phyloP scores from a whole-genome alignment of 2,113 vertebrate species.

The Syrmaticus mikado region DNA sequence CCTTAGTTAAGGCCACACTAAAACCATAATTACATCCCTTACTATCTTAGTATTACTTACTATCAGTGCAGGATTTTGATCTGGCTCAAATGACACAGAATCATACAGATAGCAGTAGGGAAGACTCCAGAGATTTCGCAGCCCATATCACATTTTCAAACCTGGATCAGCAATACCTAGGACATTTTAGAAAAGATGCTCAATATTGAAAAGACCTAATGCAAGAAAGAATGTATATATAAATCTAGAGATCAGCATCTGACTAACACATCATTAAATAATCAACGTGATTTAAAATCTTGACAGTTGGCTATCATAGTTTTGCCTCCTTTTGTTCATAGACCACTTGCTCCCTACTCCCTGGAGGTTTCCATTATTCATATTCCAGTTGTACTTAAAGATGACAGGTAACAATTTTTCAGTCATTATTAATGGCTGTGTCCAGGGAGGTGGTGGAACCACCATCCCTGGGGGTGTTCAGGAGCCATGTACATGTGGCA shows the following conservation, averaged over 20 bases:
- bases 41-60: neutral
- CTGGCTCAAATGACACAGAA: neutral
- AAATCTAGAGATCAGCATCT: neutral
- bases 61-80: neutral
- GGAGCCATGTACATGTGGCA: too few relatives aligned
- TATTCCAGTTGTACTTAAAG: neutral
- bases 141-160: neutral
- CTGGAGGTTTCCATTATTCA: neutral
- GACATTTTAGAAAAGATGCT: neutral
- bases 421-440: neutral
- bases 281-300: conserved; percentile 25
- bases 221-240: neutral
- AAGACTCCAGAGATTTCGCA: neutral
- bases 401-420: neutral
- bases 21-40: neutral
- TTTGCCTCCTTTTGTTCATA: neutral
- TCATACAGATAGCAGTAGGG: neutral
- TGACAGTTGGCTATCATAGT: neutral
- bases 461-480: too few relatives aligned
- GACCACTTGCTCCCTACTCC: neutral
- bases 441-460: too few relatives aligned
- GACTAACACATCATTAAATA: neutral
- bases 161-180: neutral
- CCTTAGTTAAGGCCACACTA: neutral
- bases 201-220: neutral